Evolutionary conservation across 2,888 invertebrate genomes (phyloP).

Genomic region (Caenorhabditis zanzibari): DNA sequence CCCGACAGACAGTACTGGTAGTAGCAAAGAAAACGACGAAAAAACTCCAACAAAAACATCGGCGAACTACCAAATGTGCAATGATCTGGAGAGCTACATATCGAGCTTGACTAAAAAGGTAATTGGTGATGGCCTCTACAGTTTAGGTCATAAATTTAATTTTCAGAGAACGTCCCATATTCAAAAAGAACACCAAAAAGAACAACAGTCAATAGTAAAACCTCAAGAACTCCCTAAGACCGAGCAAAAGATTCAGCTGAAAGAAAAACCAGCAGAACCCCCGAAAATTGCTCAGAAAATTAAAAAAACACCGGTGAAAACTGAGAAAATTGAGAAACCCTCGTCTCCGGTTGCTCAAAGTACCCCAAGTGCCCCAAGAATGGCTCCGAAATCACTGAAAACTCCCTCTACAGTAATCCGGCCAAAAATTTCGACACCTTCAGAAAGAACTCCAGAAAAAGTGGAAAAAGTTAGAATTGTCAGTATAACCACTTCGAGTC

Average conservation of each 20-base stretch:
- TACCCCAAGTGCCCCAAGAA: not conserved
- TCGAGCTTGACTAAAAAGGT: constrained; percentile 59
- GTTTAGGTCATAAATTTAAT: not conserved
- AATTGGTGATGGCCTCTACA: not conserved
- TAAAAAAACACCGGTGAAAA: not conserved
- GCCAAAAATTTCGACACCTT: constrained; percentile 3
- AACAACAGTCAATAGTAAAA: constrained; percentile 10
- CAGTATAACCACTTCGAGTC: constrained; percentile 36
- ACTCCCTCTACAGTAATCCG: constrained; percentile 4
- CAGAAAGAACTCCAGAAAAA: constrained; percentile 4
- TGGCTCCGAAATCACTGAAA: not conserved
- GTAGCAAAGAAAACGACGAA: constrained; percentile 29
- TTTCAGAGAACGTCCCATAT: constrained; percentile 51
- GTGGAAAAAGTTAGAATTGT: constrained; percentile 45
- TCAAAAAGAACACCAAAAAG: constrained; percentile 48
- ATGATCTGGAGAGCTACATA: constrained; percentile 66
- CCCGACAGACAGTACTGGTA: constrained; percentile 35
- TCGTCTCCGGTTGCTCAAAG: not conserved
- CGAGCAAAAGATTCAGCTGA: not conserved
- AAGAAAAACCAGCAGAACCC: constrained; percentile 13
- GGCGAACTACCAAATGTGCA: constrained; percentile 55
- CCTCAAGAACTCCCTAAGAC: not conserved
- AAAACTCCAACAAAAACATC: constrained; percentile 49
- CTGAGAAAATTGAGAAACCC: not conserved
- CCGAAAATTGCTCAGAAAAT: constrained; percentile 20